These are phyloP conservation scores for Cavia porcellus DNA, from an alignment of 2,113 vertebrate genomes.

Conservation along the genomic window DNA sequence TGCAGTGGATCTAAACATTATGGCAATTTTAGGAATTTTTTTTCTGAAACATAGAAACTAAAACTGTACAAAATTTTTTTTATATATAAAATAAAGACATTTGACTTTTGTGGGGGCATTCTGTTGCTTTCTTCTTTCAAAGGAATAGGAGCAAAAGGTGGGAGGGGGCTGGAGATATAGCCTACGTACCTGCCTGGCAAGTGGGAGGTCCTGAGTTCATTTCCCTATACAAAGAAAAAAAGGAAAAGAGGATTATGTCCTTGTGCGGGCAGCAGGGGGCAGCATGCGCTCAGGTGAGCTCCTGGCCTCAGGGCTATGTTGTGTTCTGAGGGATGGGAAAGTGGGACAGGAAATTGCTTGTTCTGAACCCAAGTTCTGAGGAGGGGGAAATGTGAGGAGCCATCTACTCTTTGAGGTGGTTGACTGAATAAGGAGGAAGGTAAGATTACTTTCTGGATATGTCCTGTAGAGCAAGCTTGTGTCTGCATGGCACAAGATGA, in stretches of 20 bases:
- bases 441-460: not conserved
- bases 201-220: too few species aligned
- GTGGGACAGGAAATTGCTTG: not conserved
- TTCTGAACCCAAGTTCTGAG: not conserved
- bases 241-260: not conserved
- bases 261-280: conserved; percentile 69
- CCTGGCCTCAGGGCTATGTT: not conserved
- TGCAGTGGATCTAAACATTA: conserved; percentile 85
- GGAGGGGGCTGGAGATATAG: too few species aligned
- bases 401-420: not conserved
- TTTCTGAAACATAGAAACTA: conserved; percentile 86
- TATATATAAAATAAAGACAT: conserved; percentile 86
- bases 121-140: not conserved
- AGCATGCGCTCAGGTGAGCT: not conserved
- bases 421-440: not conserved
- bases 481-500: not conserved
- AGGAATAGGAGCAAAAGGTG: not conserved
- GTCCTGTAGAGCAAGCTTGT: not conserved
- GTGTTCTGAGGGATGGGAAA: not conserved
- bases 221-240: too few species aligned
- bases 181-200: too few species aligned
- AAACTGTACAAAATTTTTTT: conserved; percentile 87
- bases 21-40: conserved; percentile 83
- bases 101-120: conserved; percentile 79
- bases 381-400: not conserved